These are phyloP conservation scores for Avahi laniger DNA, from an alignment of 2,797 vertebrate species.

Conservation along the genomic window DNA sequence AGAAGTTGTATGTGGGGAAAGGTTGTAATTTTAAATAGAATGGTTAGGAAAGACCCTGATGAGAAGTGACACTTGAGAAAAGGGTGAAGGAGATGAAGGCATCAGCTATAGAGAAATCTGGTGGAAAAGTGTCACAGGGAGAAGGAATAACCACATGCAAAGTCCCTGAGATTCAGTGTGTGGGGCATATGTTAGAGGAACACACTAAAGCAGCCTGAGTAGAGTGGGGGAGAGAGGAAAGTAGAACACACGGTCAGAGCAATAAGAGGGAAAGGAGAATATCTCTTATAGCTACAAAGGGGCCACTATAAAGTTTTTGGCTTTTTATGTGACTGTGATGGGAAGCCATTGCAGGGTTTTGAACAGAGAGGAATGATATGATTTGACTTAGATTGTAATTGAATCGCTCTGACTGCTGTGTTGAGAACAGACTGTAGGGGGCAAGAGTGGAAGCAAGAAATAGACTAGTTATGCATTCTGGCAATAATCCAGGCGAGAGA, in stretches of 20 bases:
- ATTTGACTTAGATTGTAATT: background rate
- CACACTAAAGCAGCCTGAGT: background rate
- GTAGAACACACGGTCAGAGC: background rate
- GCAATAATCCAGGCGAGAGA: background rate
- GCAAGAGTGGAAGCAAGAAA: background rate
- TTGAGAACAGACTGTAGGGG: background rate
- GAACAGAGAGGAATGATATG: background rate
- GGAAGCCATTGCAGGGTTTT: background rate
- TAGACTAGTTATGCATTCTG: background rate
- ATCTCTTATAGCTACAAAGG: background rate
- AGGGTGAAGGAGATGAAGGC: background rate
- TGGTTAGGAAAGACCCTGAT: background rate
- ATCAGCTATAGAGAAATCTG: background rate
- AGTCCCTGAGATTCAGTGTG: background rate
- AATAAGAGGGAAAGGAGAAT: background rate
- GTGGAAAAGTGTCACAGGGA: background rate
- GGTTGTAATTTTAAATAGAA: background rate
- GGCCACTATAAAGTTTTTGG: background rate
- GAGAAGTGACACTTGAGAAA: slow-evolving; percentile 12
- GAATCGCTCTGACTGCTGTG: background rate
- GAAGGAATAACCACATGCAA: background rate
- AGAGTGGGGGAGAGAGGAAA: background rate
- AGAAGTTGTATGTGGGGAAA: background rate
- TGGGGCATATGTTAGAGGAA: background rate
- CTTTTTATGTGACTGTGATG: background rate